phyloP scores from a whole-genome alignment of 2,797 vertebrate species.

The Morelia viridis region DNA sequence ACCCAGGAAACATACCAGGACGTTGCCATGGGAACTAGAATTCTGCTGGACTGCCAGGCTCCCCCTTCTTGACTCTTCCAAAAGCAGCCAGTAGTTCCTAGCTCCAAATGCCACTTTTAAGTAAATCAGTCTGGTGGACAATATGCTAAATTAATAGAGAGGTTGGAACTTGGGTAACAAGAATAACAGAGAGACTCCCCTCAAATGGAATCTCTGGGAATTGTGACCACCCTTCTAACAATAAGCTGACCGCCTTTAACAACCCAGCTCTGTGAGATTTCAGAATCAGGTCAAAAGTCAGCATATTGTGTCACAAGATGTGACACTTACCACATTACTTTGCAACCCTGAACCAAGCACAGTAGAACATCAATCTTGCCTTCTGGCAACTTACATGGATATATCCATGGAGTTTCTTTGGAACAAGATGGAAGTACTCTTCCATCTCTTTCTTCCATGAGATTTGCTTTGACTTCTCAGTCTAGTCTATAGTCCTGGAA shows the following conservation, averaged over 20 bases:
- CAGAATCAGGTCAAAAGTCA: not conserved
- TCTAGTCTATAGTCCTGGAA: not conserved
- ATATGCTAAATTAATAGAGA: not conserved
- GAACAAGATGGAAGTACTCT: not conserved
- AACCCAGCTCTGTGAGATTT: not conserved
- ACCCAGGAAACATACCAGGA: conserved; percentile 60
- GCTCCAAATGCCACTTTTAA: not conserved
- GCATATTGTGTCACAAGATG: not conserved
- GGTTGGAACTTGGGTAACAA: not conserved
- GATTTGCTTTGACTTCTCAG: not conserved
- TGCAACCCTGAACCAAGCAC: not conserved
- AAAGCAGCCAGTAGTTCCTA: not conserved
- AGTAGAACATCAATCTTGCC: not conserved
- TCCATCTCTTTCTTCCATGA: not conserved
- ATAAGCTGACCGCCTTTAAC: not conserved
- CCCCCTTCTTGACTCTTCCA: conserved; percentile 32
- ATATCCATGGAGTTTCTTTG: not conserved
- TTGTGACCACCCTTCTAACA: not conserved
- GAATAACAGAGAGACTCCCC: not conserved
- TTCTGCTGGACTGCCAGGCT: conserved; percentile 47
- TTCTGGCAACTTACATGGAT: not conserved
- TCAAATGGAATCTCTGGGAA: not conserved
- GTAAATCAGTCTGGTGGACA: too few species aligned
- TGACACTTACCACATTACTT: not conserved
- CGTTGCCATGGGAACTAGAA: conserved; percentile 60